Evolutionary conservation across 2,113 vertebrate species (phyloP).

Genomic region (Syrmaticus mikado): DNA sequence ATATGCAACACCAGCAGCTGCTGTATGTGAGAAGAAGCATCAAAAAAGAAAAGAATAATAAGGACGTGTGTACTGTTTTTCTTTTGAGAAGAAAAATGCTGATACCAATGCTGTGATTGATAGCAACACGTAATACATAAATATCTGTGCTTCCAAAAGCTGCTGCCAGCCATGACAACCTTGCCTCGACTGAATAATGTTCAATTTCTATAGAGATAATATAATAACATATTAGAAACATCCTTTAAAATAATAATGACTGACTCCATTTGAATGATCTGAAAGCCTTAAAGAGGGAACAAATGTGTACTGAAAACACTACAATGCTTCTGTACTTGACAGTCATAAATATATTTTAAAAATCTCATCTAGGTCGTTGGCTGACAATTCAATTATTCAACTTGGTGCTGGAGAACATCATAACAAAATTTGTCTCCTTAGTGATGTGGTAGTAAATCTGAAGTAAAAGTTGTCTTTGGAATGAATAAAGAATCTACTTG

Average conservation of each 20-base stretch:
- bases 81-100: constrained; percentile 16
- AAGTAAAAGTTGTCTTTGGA: constrained; percentile 29
- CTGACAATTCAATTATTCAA: constrained; percentile 59
- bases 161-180: not conserved
- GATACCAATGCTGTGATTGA: constrained; percentile 2
- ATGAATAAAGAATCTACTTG: not conserved
- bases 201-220: constrained; percentile 24
- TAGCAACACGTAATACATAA: not conserved
- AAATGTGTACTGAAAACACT: constrained; percentile 6
- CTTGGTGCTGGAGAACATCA: constrained; percentile 15
- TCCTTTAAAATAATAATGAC: constrained; percentile 51
- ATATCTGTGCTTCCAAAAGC: constrained; percentile 26
- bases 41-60: not conserved
- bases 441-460: constrained; percentile 24
- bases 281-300: constrained; percentile 25
- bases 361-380: not conserved
- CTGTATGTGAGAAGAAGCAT: not conserved
- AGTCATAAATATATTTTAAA: constrained; percentile 36
- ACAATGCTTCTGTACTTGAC: not conserved
- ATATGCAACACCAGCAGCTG: not conserved
- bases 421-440: constrained; percentile 38
- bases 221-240: constrained; percentile 34
- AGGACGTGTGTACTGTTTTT: not conserved
- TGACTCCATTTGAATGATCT: constrained; percentile 19
- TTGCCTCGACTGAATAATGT: constrained; percentile 21